phyloP scores from a whole-genome alignment of 2,797 vertebrate species.

The Sylvia borin region DNA sequence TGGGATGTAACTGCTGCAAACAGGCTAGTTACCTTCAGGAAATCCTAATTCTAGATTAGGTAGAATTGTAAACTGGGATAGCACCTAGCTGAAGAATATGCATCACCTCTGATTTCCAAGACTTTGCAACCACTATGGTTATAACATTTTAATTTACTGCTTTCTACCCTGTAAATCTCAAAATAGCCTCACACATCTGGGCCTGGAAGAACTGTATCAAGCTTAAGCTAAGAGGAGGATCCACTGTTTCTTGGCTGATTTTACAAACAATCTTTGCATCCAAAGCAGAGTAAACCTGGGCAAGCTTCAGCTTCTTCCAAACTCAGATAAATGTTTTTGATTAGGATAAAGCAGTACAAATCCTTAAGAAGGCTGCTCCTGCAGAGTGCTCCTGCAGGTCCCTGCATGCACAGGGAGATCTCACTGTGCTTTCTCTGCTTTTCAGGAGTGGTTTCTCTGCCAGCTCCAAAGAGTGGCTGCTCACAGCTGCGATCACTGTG shows the following conservation, averaged over 20 bases:
- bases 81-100: background rate
- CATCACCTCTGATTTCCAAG: background rate
- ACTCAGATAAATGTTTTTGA: background rate
- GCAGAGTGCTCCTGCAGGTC: background rate
- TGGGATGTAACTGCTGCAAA: background rate
- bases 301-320: background rate
- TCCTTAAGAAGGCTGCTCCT: background rate
- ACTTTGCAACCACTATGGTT: background rate
- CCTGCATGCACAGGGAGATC: background rate
- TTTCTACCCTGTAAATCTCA: background rate
- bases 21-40: background rate
- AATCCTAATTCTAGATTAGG: background rate
- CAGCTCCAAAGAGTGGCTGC: background rate
- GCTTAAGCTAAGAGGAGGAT: background rate
- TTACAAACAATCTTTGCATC: background rate
- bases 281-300: background rate
- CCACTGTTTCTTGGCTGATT: background rate
- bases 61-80: background rate
- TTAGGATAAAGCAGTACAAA: background rate
- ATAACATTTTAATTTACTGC: background rate
- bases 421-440: background rate
- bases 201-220: background rate
- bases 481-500: background rate
- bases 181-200: background rate
- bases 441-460: background rate